These are phyloP conservation scores for Sander vitreus DNA, from an alignment of 2,113 vertebrate genomes.

Conservation along the genomic window DNA sequence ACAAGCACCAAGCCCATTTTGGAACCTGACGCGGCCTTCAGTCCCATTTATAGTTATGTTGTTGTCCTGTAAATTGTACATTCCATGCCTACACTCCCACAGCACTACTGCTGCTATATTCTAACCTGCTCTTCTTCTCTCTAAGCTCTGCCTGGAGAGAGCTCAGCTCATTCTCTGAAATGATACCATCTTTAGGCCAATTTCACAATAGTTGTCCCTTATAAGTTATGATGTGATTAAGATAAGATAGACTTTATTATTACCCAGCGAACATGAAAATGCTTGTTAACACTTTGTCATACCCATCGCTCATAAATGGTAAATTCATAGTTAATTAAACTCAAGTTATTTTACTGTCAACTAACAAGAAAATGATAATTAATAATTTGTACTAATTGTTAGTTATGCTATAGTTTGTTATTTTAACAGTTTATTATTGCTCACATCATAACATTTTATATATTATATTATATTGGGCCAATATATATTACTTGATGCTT, in stretches of 20 bases:
- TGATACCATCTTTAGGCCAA: not conserved
- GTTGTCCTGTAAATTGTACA: slow-evolving; percentile 8
- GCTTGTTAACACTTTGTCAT: too few relatives aligned
- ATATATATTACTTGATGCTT: too few relatives aligned
- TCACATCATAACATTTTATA: too few relatives aligned
- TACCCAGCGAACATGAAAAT: not conserved
- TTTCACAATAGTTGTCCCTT: not conserved
- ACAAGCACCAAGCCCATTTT: not conserved
- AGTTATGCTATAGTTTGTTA: too few relatives aligned
- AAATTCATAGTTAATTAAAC: too few relatives aligned
- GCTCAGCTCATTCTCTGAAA: not conserved
- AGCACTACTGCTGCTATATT: not conserved
- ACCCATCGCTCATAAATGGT: too few relatives aligned
- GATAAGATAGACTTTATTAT: too few relatives aligned
- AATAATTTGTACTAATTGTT: too few relatives aligned
- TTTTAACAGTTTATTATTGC: too few relatives aligned
- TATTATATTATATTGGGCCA: too few relatives aligned
- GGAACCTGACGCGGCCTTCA: not conserved
- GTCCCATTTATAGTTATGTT: not conserved
- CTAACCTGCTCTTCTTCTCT: not conserved
- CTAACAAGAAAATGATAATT: too few relatives aligned
- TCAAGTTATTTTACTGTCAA: too few relatives aligned
- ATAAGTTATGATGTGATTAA: not conserved
- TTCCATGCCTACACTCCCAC: not conserved
- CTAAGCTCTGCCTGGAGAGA: not conserved